Conservation (phyloP, 2,888 invertebrate genomes). For the Euzophera pinguis region DNA sequence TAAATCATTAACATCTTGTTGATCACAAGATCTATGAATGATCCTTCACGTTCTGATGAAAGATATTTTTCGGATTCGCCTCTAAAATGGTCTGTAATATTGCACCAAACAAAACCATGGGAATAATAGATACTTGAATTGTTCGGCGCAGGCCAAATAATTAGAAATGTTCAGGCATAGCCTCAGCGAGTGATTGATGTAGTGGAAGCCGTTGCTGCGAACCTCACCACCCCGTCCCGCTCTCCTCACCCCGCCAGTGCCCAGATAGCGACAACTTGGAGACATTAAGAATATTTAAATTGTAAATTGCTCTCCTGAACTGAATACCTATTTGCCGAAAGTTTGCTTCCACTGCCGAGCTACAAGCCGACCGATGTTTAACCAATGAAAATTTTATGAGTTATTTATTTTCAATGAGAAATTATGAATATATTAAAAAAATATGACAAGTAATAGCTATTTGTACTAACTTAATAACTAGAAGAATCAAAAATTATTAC, state of each 20-base stretch:
- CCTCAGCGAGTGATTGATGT: slow-evolving; percentile 78
- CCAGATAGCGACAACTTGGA: slow-evolving; percentile 62
- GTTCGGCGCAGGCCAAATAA: slow-evolving; percentile 66
- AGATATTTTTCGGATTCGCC: too few relatives aligned
- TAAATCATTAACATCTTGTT: too few relatives aligned
- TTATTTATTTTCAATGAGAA: neutral
- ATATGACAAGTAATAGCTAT: too few relatives aligned
- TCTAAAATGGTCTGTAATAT: neutral
- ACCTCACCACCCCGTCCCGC: slow-evolving; percentile 30
- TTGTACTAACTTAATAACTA: too few relatives aligned
- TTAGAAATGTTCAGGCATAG: slow-evolving; percentile 76
- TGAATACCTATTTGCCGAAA: slow-evolving; percentile 74
- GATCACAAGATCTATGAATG: too few relatives aligned
- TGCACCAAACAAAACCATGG: slow-evolving; percentile 26
- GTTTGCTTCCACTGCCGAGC: slow-evolving; percentile 50
- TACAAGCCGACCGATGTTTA: neutral
- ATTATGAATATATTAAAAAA: too few relatives aligned
- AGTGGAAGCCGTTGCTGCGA: slow-evolving; percentile 61
- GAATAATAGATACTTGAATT: slow-evolving; percentile 42
- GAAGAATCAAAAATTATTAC: too few relatives aligned
- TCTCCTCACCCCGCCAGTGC: slow-evolving; percentile 27
- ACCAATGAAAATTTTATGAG: slow-evolving; percentile 16
- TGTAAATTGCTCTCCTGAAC: slow-evolving; percentile 76
- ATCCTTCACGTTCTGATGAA: too few relatives aligned
- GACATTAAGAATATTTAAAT: slow-evolving; percentile 80